Percentiles rank a stretch among this genome's conserved stretches.
These are phyloP conservation scores for Tridacna gigas DNA, from an alignment of 2,888 invertebrate genomes.

Conservation along the genomic window DNA sequence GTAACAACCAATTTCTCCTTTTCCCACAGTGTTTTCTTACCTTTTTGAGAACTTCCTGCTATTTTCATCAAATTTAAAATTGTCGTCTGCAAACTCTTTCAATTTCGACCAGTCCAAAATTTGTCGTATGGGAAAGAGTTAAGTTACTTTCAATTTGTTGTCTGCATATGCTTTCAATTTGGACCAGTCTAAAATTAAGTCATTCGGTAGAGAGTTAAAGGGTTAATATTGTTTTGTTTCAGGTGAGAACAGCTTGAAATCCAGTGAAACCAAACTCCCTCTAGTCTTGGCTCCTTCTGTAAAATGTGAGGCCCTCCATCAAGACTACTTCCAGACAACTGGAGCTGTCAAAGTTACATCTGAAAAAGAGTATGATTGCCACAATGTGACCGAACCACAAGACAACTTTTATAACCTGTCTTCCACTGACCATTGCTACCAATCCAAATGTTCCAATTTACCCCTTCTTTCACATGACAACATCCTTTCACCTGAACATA, in stretches of 20 bases:
- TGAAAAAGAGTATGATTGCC: not conserved
- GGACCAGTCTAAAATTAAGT: too few relatives aligned
- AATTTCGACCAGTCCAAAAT: too few relatives aligned
- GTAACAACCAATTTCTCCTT: not conserved
- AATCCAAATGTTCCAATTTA: not conserved
- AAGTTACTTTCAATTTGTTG: too few relatives aligned
- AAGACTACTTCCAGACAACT: constrained; percentile 35
- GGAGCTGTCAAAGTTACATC: not conserved
- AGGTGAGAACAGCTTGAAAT: constrained; percentile 1
- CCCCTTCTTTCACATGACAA: not conserved
- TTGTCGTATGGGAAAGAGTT: too few relatives aligned
- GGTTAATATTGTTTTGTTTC: not conserved
- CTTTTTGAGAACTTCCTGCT: too few relatives aligned
- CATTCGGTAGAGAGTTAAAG: too few relatives aligned
- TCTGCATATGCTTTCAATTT: too few relatives aligned
- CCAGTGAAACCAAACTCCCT: not conserved
- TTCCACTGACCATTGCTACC: constrained; percentile 7
- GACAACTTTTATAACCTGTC: constrained; percentile 1
- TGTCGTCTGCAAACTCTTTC: too few relatives aligned
- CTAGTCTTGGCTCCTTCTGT: not conserved
- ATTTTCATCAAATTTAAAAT: too few relatives aligned
- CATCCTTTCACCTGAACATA: constrained; percentile 13
- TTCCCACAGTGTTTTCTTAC: not conserved
- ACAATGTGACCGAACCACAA: constrained; percentile 3
- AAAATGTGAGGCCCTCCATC: constrained; percentile 43